Conservation (phyloP, 2,888 invertebrate species). For the Brachylomia viminalis region DNA sequence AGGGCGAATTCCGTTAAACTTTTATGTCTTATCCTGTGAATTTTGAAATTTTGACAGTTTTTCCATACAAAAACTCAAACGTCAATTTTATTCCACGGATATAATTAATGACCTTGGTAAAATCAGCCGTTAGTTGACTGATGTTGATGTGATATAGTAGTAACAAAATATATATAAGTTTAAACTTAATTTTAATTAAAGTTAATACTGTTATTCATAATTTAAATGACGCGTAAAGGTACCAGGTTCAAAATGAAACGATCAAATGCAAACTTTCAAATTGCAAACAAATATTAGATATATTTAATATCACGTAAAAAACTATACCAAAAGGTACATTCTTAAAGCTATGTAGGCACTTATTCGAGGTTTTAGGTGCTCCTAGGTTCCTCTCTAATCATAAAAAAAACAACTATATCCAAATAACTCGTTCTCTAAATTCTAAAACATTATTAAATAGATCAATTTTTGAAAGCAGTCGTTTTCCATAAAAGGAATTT, state of each 20-base stretch:
- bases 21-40: not conserved
- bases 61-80: not conserved
- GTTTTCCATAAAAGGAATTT: slow-evolving; percentile 18
- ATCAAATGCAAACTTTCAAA: slow-evolving; percentile 55
- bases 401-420: slow-evolving; percentile 39
- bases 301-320: slow-evolving; percentile 65
- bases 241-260: slow-evolving; percentile 50
- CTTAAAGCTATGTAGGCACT: slow-evolving; percentile 77
- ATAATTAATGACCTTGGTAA: too few species aligned
- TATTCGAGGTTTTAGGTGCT: slow-evolving; percentile 51
- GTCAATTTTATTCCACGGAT: not conserved
- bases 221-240: not conserved
- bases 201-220: not conserved
- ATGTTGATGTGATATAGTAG: not conserved
- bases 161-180: not conserved
- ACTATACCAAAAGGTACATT: slow-evolving; percentile 82
- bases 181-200: not conserved
- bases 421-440: slow-evolving; percentile 42
- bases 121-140: too few species aligned
- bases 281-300: slow-evolving; percentile 67
- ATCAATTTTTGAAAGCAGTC: slow-evolving; percentile 60
- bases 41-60: not conserved
- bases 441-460: slow-evolving; percentile 32
- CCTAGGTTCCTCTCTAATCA: slow-evolving; percentile 54
- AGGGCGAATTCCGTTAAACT: not conserved